Evolutionary conservation across 2,888 invertebrate genomes (phyloP).

Genomic region (Agrotis puta): DNA sequence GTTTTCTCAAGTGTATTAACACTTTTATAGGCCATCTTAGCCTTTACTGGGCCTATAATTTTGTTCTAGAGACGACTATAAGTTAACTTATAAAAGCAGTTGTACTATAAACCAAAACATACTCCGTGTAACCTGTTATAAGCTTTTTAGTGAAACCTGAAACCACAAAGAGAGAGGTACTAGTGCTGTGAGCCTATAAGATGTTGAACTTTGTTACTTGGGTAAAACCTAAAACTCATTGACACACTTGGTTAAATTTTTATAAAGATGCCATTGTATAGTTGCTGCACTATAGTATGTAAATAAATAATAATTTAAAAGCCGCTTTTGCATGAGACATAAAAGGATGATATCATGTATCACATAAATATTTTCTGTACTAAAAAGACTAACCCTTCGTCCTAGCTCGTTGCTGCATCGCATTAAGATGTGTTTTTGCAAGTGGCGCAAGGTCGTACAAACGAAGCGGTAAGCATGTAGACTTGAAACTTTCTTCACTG

Average conservation of each 20-base stretch:
- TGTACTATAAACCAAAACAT: no score
- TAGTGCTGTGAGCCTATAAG: no score
- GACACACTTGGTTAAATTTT: background rate
- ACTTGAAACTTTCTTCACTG: background rate
- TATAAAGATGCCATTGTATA: background rate
- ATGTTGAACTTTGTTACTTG: no score
- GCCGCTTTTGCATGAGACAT: no score
- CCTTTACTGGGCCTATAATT: no score
- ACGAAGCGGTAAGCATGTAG: slow-evolving; percentile 3
- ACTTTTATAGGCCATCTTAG: no score
- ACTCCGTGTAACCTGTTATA: no score
- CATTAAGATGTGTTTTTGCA: background rate
- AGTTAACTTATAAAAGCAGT: no score
- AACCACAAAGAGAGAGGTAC: no score
- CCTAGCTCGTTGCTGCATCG: background rate
- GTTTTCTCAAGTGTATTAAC: no score
- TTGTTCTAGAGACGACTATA: no score
- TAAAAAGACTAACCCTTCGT: background rate
- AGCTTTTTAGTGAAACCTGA: no score
- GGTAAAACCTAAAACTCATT: slow-evolving; percentile 1
- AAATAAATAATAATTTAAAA: background rate
- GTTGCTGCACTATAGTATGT: background rate
- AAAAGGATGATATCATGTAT: background rate
- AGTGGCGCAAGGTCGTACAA: background rate
- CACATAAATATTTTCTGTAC: background rate